A percentile compares a stretch with the other conserved stretches of the same genome.
These are phyloP conservation scores for Halichoeres trimaculatus DNA, from an alignment of 2,113 vertebrate species.

Conservation along the genomic window DNA sequence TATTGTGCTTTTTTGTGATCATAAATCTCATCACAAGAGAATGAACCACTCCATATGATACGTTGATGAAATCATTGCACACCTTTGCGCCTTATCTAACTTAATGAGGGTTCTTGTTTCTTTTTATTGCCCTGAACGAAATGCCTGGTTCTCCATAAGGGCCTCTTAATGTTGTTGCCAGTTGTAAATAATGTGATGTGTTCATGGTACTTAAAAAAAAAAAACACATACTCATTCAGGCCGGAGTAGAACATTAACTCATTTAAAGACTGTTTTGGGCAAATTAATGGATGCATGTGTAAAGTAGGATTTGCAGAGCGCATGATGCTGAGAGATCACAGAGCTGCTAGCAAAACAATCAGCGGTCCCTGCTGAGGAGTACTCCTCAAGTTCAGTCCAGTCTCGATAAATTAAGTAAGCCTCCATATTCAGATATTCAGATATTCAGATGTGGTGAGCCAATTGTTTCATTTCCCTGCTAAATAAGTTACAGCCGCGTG, in stretches of 20 bases:
- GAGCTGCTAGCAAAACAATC: conserved; percentile 12
- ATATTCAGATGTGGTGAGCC: not conserved
- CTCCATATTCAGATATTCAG: conserved; percentile 14
- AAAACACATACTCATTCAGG: conserved; percentile 31
- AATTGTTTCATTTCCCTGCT: not conserved
- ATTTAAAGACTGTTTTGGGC: conserved; percentile 31
- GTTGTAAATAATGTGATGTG: conserved; percentile 55
- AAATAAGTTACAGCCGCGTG: not conserved
- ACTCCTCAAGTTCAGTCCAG: conserved; percentile 18
- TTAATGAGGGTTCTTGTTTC: conserved; percentile 46
- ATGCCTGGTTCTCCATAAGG: conserved; percentile 41
- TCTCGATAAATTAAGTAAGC: conserved; percentile 1
- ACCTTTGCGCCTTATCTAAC: conserved; percentile 72
- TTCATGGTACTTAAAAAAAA: conserved; percentile 61
- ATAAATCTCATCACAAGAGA: conserved; percentile 25
- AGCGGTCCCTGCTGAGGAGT: conserved; percentile 12
- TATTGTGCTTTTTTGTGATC: conserved; percentile 14
- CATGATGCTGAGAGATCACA: conserved; percentile 36
- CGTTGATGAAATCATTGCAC: conserved; percentile 46
- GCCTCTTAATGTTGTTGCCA: conserved; percentile 50
- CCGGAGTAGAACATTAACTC: conserved; percentile 23
- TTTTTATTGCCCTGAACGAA: conserved; percentile 33
- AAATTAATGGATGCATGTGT: conserved; percentile 56
- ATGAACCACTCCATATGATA: conserved; percentile 51
- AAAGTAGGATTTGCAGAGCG: conserved; percentile 30